A percentile compares a stretch with the other conserved stretches of the same genome.
phyloP scores from a whole-genome alignment of 2,797 vertebrate species.

The Takifugu ocellatus region DNA sequence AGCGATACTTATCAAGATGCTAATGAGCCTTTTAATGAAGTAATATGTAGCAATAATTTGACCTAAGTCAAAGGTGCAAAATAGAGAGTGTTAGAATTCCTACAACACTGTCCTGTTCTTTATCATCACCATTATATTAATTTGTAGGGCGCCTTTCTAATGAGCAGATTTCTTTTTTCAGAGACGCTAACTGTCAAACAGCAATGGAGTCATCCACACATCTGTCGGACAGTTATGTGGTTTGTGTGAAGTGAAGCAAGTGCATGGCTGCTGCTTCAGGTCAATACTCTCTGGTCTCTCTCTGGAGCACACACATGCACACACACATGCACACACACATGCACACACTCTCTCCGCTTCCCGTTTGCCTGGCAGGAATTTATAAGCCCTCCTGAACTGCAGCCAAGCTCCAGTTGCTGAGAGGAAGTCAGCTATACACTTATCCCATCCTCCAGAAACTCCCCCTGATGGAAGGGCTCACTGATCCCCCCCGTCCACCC shows the following conservation, averaged over 20 bases:
- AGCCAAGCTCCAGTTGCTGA: conserved; percentile 60
- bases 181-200: no score
- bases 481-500: conserved; percentile 39
- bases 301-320: no score
- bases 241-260: conserved; percentile 16
- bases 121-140: no score
- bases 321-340: conserved; percentile 13
- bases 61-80: neutral
- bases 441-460: conserved; percentile 37
- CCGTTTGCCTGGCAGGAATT: conserved; percentile 43
- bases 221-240: neutral
- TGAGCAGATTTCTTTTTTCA: no score
- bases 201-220: no score
- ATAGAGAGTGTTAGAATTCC: no score
- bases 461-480: conserved; percentile 47
- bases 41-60: conserved; percentile 11
- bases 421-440: conserved; percentile 61
- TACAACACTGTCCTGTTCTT: no score
- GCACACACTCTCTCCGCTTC: conserved; percentile 24
- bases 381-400: conserved; percentile 41
- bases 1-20: no score
- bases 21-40: neutral
- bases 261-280: conserved; percentile 15
- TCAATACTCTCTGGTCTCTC: conserved; percentile 2
- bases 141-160: no score